Evolutionary conservation across 2,113 vertebrate genomes (phyloP).

Genomic region (Cervus canadensis): DNA sequence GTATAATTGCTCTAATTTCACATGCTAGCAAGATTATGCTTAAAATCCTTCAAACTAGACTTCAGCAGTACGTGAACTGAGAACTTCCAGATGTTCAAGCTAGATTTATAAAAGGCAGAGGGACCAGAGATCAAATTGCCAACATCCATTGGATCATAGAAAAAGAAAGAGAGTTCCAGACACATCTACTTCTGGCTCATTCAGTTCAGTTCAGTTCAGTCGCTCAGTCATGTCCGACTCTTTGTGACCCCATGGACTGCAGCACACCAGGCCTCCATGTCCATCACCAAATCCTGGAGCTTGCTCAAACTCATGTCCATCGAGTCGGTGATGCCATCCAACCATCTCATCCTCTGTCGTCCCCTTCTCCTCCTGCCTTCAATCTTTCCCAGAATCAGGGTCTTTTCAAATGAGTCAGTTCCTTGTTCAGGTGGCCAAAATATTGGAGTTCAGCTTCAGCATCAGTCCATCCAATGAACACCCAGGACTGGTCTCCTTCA

Average conservation of each 20-base stretch:
- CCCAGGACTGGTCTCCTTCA: not conserved
- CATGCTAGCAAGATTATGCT: not conserved
- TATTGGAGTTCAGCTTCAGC: not conserved
- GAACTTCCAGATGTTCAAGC: not conserved
- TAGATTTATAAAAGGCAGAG: not conserved
- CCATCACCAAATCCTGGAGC: not conserved
- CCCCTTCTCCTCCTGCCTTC: not conserved
- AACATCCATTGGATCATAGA: not conserved
- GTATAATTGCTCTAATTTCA: not conserved
- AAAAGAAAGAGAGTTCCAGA: not conserved
- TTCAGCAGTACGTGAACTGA: not conserved
- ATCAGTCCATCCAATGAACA: not conserved
- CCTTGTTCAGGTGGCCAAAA: not conserved
- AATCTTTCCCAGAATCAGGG: not conserved
- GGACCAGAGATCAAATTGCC: not conserved
- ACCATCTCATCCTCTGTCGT: not conserved
- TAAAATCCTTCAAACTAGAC: not conserved
- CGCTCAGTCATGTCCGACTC: not conserved
- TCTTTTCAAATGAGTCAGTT: not conserved
- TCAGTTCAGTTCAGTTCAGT: not conserved
- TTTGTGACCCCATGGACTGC: fast-evolving
- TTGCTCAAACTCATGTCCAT: not conserved
- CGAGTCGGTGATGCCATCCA: not conserved
- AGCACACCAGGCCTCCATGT: not conserved
- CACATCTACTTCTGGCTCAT: not conserved